Conservation (phyloP, 92 coral and sea anemone species). For the Hydrozoanthus gracilis region DNA sequence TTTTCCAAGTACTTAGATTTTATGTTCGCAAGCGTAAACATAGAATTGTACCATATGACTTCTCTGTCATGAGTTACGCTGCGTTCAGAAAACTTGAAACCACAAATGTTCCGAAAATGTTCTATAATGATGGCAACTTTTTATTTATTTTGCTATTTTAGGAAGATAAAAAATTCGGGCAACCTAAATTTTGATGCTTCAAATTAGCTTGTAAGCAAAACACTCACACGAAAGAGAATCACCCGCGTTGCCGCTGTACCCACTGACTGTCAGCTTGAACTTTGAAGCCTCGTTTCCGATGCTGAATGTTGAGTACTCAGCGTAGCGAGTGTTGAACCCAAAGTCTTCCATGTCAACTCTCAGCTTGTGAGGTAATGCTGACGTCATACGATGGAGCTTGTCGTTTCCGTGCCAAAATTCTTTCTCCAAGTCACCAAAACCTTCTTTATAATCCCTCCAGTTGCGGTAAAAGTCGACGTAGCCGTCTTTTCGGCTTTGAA, state of each 20-base stretch:
- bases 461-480: slow-evolving; percentile 17
- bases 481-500: slow-evolving; percentile 6
- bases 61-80: too few species aligned
- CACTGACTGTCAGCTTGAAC: slow-evolving; percentile 5
- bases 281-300: slow-evolving; percentile 12
- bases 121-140: too few species aligned
- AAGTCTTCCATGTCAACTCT: slow-evolving; percentile 29
- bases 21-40: too few species aligned
- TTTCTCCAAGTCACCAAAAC: slow-evolving; percentile 44
- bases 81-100: too few species aligned
- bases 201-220: too few species aligned
- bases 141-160: too few species aligned
- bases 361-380: background rate
- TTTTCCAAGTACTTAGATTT: too few species aligned
- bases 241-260: slow-evolving; percentile 35
- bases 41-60: too few species aligned
- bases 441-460: slow-evolving; percentile 41
- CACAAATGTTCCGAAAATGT: too few species aligned
- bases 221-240: background rate
- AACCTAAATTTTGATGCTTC: too few species aligned
- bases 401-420: slow-evolving; percentile 54
- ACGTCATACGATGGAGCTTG: slow-evolving; percentile 43
- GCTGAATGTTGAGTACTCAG: slow-evolving; percentile 7
- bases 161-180: too few species aligned
- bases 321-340: background rate